Base-by-base conservation (phyloP, 1,140 invertebrate species). In the Sitophilus oryzae region DNA sequence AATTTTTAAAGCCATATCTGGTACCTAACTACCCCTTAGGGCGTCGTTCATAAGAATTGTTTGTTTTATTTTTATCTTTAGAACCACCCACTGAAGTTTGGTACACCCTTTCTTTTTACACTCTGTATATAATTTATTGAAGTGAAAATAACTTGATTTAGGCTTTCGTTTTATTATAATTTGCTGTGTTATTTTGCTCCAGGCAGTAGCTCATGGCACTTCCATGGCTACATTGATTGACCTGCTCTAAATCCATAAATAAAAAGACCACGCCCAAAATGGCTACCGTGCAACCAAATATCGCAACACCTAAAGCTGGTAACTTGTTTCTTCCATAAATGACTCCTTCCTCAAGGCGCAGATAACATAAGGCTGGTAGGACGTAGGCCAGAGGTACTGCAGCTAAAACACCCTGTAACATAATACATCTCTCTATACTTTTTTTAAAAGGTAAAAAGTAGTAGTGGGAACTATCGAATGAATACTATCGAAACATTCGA, bases 331-430 rank as follows among this genome's bases (percentile, higher is more conserved):
- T 66, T n/a, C 82, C 84, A 16, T 88, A 70, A 0, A 88, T 57
- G 34, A 79, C 74, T 18, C 86, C 86, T 52, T 85, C 82, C 60
- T 88, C 84, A 57, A 93, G 76, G 66, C 82, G 83, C 52, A 93
- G 77, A 63, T 90, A 91, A 65, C 86, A 87, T 6, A 89, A 66
- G 0, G 88, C 85, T 8, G 91, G 91, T 34, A 94, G 74, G 52
- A 93, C 81, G 71, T 88, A 93, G 14, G 90, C 90, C 53, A 93
- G 69, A 5, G 90, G 90, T 49, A 91, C 86, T 6, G 90, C 91
- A 4, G 87, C 85, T 20, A 92, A 60, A 8, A 93, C 84, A 49
- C 91, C 91, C 86, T 89, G 66, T 15, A 63, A 55, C 42, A n/a
- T 14, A 58, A 56, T 55, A 44, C 11, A 42, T 20, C 35, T 25